phyloP scores from a whole-genome alignment of 2,888 invertebrate species.

The Lepeophtheirus nordmannii region DNA sequence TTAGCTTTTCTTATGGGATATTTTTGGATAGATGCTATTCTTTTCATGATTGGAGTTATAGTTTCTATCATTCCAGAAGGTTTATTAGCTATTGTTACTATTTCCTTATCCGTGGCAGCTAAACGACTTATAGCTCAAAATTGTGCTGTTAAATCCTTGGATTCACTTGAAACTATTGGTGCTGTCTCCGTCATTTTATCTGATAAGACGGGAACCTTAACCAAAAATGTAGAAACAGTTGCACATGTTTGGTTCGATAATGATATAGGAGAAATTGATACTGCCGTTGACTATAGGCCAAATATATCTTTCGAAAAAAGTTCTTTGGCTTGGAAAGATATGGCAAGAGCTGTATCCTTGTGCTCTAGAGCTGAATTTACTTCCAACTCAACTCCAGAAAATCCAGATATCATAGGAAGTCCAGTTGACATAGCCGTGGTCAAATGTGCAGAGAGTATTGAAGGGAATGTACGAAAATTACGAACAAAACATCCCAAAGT shows the following conservation, averaged over 20 bases:
- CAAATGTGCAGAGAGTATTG: constrained; percentile 11
- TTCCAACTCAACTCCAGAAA: neutral
- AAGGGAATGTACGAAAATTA: constrained; percentile 13
- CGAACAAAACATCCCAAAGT: constrained; percentile 20
- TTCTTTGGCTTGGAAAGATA: constrained; percentile 23
- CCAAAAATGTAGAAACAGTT: constrained; percentile 16
- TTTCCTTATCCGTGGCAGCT: constrained; percentile 14
- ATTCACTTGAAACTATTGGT: constrained; percentile 22
- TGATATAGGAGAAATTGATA: constrained; percentile 24
- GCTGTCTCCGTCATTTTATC: constrained; percentile 26
- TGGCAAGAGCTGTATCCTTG: constrained; percentile 23
- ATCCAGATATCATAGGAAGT: constrained; percentile 11
- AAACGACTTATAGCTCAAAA: constrained; percentile 26
- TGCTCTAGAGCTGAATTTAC: constrained; percentile 25
- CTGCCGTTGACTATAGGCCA: constrained; percentile 25
- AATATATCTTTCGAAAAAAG: constrained; percentile 20
- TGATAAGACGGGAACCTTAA: constrained; percentile 28
- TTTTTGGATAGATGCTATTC: constrained; percentile 24
- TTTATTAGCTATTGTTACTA: constrained; percentile 23
- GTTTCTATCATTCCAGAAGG: constrained; percentile 24
- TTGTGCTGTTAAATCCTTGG: constrained; percentile 27
- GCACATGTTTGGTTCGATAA: constrained; percentile 25
- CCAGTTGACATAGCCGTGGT: constrained; percentile 20
- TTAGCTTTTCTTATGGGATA: constrained; percentile 23
- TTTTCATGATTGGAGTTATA: constrained; percentile 24